Evolutionary conservation across 2,113 vertebrate species (phyloP).

Genomic region (Hystrix brachyura): DNA sequence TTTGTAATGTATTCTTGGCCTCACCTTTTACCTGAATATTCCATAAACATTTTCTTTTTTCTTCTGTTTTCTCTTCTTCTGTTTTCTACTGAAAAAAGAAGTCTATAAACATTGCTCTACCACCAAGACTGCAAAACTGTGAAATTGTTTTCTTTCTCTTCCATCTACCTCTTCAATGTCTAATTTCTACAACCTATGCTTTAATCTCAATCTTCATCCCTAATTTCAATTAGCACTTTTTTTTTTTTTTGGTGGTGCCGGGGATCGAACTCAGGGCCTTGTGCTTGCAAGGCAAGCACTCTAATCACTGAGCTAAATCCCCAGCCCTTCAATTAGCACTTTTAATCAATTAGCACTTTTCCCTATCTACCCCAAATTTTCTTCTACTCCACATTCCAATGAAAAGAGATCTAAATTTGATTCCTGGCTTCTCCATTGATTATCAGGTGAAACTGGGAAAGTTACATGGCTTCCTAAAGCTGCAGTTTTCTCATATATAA

Average conservation of each 20-base stretch:
- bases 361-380: not conserved
- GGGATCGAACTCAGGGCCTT: no score
- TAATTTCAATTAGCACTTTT: not conserved
- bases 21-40: not conserved
- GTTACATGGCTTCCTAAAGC: not conserved
- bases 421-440: not conserved
- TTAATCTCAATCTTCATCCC: not conserved
- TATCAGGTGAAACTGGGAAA: not conserved
- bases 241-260: no score
- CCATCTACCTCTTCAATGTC: not conserved
- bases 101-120: not conserved
- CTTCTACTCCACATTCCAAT: not conserved
- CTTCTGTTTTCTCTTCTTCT: no score
- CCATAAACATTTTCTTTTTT: not conserved
- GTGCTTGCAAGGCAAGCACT: no score
- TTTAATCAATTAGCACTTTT: not conserved
- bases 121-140: not conserved
- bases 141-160: conserved; percentile 14
- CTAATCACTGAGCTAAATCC: no score
- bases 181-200: not conserved
- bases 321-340: not conserved
- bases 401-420: conserved; percentile 23
- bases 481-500: not conserved
- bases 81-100: not conserved
- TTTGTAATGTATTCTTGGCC: not conserved